phyloP scores from a whole-genome alignment of 2,797 vertebrate genomes.

The Rhabdomys pumilio region DNA sequence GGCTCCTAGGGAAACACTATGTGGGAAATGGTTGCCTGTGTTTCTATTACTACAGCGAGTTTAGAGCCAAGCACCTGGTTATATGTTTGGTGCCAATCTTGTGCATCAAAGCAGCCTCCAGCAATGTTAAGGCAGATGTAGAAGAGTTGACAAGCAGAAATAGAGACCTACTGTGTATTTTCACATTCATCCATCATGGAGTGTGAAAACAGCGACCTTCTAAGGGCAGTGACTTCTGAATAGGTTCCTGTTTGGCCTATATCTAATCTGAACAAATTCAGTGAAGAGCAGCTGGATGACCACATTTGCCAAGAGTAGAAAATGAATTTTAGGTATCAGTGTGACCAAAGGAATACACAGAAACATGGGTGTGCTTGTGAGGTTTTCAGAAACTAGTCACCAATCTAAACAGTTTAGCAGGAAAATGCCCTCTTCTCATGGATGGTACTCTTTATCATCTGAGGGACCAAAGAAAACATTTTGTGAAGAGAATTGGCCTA shows the following conservation, averaged over 20 bases:
- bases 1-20: background rate
- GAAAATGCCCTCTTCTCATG: background rate
- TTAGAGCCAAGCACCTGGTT: background rate
- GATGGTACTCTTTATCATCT: background rate
- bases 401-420: background rate
- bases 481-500: too few relatives aligned
- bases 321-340: background rate
- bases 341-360: background rate
- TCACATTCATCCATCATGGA: background rate
- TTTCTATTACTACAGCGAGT: background rate
- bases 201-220: background rate
- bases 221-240: background rate
- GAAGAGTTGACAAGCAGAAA: background rate
- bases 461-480: background rate
- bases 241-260: background rate
- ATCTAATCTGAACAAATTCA: background rate
- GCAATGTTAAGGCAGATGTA: background rate
- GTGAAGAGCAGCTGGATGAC: background rate
- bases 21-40: background rate
- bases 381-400: background rate
- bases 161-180: background rate
- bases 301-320: background rate
- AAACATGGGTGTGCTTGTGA: background rate
- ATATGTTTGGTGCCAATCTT: background rate
- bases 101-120: background rate